A percentile compares a stretch with the other conserved stretches of the same genome.
phyloP scores from a whole-genome alignment of 2,113 vertebrate species.

The Erythrolamprus reginae region DNA sequence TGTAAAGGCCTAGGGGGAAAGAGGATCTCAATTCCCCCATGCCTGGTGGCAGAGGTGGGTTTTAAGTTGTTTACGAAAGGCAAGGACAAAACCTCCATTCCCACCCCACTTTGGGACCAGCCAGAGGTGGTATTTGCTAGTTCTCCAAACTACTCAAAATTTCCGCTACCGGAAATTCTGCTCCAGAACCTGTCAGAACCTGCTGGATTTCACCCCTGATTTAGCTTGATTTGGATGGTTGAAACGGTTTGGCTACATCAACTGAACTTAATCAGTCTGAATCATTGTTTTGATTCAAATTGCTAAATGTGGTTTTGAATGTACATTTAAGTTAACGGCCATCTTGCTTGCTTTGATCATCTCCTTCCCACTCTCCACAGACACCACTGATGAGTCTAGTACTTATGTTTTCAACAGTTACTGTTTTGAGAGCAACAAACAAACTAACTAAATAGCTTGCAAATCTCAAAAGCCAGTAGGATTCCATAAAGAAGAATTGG shows the following conservation, averaged over 20 bases:
- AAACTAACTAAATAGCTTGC: background rate
- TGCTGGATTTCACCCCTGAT: too few relatives aligned
- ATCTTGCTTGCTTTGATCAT: background rate
- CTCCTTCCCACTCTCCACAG: background rate
- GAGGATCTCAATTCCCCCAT: too few relatives aligned
- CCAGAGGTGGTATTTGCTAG: too few relatives aligned
- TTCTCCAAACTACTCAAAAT: too few relatives aligned
- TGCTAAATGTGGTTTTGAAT: background rate
- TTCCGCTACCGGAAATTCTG: too few relatives aligned
- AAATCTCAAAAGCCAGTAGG: background rate
- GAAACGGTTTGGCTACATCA: background rate
- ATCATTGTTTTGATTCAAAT: background rate
- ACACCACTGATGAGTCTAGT: background rate
- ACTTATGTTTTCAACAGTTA: background rate
- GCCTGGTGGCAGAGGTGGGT: too few relatives aligned
- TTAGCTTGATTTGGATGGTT: background rate
- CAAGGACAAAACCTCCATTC: too few relatives aligned
- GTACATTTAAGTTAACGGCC: background rate
- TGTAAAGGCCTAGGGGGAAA: too few relatives aligned
- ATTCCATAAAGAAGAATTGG: background rate
- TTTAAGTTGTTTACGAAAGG: too few relatives aligned
- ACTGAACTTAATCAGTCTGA: background rate
- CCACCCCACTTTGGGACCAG: too few relatives aligned
- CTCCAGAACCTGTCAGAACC: too few relatives aligned
- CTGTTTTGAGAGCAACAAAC: background rate